Evolutionary conservation across 2,888 invertebrate species (phyloP), one percentile per base, ranked within the genome.

Genomic region (Crepidodera aurea): DNA sequence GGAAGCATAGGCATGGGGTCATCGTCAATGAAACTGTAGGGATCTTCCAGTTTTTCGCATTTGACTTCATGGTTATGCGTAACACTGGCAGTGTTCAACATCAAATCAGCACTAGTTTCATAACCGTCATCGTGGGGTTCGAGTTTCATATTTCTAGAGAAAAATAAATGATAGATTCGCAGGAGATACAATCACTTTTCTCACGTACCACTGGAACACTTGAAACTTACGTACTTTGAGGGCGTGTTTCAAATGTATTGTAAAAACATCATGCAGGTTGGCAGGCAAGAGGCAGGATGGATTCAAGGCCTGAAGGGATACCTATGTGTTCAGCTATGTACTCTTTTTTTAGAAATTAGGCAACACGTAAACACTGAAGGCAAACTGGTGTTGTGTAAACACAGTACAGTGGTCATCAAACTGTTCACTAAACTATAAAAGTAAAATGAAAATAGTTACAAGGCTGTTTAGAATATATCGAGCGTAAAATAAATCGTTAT

Each of bases 51-150:
- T 71, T 81, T 81, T 73, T 82, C 81, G 69, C 81, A 79, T 71
- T 82, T 82, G 50, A 81, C 78, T 61, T 79, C 78, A 69, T 78
- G 79, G 74, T 78, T 80, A 70, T 72, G 71, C 73, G 78, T 79
- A 69, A 76, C 74, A 69, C 74, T 77, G 75, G 78, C 77, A 75
- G 75, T 77, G 75, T 79, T 79, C 68, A 84, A 80, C 78, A 84
- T 81, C 78, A 84, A 82, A 78, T 85, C 85, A 69, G 84, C 91
- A 83, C 92, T 91, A 73, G 93, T 93, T 85, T 93, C 93, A 84
- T 94, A 94, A 71, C 93, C 93, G 84, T 94, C 93, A 84, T 94
- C 93, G 77, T 91, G 90, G 76, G 88, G 89, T 83, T 93, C 93
- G 76, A 80, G 71, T 76, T 81, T 81, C 81, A 82, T 82, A 69